Percentiles rank a stretch among this genome's conserved stretches.
Conservation (phyloP, 2,888 invertebrate species). For the Andrena chrysosceles region DNA sequence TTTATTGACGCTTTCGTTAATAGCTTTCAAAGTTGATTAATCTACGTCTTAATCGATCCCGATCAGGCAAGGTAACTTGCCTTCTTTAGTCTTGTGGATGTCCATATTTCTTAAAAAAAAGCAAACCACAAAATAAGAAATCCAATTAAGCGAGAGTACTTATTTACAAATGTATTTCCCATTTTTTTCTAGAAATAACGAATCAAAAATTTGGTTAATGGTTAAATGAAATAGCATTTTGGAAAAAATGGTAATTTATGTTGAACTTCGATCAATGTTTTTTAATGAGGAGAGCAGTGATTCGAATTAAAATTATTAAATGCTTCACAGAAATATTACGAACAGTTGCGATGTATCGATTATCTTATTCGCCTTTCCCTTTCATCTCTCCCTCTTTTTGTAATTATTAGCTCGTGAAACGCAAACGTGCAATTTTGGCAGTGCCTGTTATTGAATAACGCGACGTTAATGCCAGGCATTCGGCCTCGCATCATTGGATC, state of each 20-base stretch:
- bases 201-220: background rate
- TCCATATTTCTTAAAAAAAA: background rate
- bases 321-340: background rate
- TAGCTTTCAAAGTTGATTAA: constrained; percentile 8
- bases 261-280: no score
- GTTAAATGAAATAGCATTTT: background rate
- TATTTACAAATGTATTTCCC: background rate
- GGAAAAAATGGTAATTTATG: no score
- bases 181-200: background rate
- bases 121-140: background rate
- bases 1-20: constrained; percentile 36
- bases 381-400: background rate
- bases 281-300: no score
- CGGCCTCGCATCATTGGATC: background rate
- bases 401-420: constrained; percentile 25
- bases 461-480: constrained; percentile 12
- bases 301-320: background rate
- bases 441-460: constrained; percentile 15
- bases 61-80: constrained; percentile 3
- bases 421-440: constrained; percentile 41
- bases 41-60: constrained; percentile 25
- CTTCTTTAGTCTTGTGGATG: background rate
- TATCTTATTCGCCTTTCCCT: background rate
- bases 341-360: constrained; percentile 1
- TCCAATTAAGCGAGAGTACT: background rate